A percentile compares a stretch with the other conserved stretches of the same genome.
These are phyloP conservation scores for Pachypsylla venusta DNA, from an alignment of 1,140 invertebrate genomes.

Conservation along the genomic window DNA sequence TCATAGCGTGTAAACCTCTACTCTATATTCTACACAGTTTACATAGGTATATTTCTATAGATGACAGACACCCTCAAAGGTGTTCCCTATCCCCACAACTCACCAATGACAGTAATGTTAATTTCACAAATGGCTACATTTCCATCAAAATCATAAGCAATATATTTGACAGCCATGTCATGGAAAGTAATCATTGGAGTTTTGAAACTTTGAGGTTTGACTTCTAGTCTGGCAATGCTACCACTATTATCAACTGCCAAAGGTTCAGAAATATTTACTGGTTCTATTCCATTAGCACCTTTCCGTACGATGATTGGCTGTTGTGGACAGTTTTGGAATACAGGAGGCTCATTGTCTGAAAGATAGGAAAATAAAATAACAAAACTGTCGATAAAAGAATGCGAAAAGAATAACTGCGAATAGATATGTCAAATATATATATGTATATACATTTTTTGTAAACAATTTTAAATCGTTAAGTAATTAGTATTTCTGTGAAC, in stretches of 20 bases:
- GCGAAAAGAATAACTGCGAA: neutral
- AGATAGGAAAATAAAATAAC: neutral
- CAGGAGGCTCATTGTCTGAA: constrained; percentile 82
- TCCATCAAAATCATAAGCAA: constrained; percentile 91
- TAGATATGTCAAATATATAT: no score
- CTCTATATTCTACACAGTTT: no score
- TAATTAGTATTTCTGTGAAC: no score
- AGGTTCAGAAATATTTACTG: constrained; percentile 85
- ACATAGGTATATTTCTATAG: no score
- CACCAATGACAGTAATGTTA: constrained; percentile 76
- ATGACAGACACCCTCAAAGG: no score
- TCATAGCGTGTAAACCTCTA: no score
- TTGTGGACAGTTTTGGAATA: constrained; percentile 89
- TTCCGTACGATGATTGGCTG: constrained; percentile 80
- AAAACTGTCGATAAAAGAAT: constrained; percentile 9
- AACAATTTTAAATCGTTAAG: constrained; percentile 2
- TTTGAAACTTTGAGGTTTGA: constrained; percentile 77
- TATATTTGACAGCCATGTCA: constrained; percentile 84
- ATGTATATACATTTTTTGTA: no score
- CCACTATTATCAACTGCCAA: constrained; percentile 87
- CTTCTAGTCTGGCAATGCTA: constrained; percentile 77
- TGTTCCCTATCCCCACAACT: no score
- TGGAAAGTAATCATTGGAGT: constrained; percentile 79
- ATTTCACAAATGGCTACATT: constrained; percentile 95
- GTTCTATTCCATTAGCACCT: constrained; percentile 66